Base-by-base conservation (phyloP, 2,113 vertebrate species). In the Muntiacus reevesi region DNA sequence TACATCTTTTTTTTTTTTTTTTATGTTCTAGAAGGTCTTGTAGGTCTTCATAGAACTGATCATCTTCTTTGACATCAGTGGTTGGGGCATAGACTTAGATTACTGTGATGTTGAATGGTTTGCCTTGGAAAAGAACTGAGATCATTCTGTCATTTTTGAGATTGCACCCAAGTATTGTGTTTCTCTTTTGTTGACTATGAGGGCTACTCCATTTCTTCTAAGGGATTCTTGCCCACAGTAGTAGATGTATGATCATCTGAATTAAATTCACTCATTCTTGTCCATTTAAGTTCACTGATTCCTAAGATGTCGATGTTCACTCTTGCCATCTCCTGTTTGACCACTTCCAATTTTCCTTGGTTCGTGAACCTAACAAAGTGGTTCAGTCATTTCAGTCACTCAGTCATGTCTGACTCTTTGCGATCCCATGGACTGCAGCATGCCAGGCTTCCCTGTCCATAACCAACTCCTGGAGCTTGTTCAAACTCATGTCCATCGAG, bases 381-480 rank as follows among this genome's bases (percentile, higher is more conserved):
- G 9, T 21, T 71, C n/a, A 36, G 9, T 71, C n/a, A 71, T 71
- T 71, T 71, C 64, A 36, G 64, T 71, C n/a, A 12, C 64, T 71
- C 64, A 71, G n/a, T 71, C 64, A 3, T 36, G 64, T 71, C 64
- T 71, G 64, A 71, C n/a, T 71, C 64, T 71, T 71, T 71, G 64
- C 0, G 5, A 36, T n/a, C n/a, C 64, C 19, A 23, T 6, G 64
- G 64, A 23, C 17, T 71, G 64, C n/a, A 71, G 64, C n/a, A 12
- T 12, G n/a, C 33, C 17, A 23, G 64, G 19, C 64, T 71, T 36
- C 17, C n/a, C n/a, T 71, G n/a, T 71, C 64, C 64, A 71, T 71
- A 10, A 36, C 9, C 64, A 71, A 23, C n/a, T 71, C 64, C 64
- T 71, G n/a, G n/a, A 71, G 17, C 19, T 71, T 36, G 17, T 71